Percentiles rank a stretch among this genome's conserved stretches.
Conservation (phyloP, 1,140 invertebrate genomes). For the Helicoverpa armigera region DNA sequence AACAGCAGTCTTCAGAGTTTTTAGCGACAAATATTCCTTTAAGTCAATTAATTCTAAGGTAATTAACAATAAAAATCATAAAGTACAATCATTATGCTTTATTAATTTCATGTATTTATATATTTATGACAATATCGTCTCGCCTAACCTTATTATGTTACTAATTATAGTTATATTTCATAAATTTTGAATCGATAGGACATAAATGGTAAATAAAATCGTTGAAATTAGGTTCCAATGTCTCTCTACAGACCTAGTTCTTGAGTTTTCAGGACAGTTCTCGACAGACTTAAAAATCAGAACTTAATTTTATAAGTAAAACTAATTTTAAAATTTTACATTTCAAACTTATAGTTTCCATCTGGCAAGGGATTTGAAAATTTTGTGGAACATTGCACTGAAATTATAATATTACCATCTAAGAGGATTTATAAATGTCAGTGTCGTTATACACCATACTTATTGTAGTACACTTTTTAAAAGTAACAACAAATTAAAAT, state of each 20-base stretch:
- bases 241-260: slow-evolving; percentile 74
- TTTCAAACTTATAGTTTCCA: slow-evolving; percentile 67
- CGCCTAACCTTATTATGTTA: slow-evolving; percentile 87
- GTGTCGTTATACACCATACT: slow-evolving; percentile 19
- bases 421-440: slow-evolving; percentile 25
- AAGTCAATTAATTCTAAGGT: slow-evolving; percentile 28
- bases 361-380: slow-evolving; percentile 77
- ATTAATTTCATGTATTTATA: slow-evolving; percentile 88
- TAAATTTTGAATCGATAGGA: slow-evolving; percentile 87
- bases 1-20: no score
- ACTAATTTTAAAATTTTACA: slow-evolving; percentile 80
- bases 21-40: neutral
- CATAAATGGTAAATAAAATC: slow-evolving; percentile 86
- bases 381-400: slow-evolving; percentile 45
- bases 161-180: slow-evolving; percentile 87
- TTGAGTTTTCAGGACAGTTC: slow-evolving; percentile 73
- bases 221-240: slow-evolving; percentile 74
- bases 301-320: slow-evolving; percentile 81
- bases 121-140: slow-evolving; percentile 88
- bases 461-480: slow-evolving; percentile 49
- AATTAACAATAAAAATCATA: slow-evolving; percentile 76
- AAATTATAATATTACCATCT: slow-evolving; percentile 32
- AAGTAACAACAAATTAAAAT: slow-evolving; percentile 57
- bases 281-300: slow-evolving; percentile 71
- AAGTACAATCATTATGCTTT: slow-evolving; percentile 86